Conservation (phyloP, 1,140 invertebrate species). For the Leucophenga varia region DNA sequence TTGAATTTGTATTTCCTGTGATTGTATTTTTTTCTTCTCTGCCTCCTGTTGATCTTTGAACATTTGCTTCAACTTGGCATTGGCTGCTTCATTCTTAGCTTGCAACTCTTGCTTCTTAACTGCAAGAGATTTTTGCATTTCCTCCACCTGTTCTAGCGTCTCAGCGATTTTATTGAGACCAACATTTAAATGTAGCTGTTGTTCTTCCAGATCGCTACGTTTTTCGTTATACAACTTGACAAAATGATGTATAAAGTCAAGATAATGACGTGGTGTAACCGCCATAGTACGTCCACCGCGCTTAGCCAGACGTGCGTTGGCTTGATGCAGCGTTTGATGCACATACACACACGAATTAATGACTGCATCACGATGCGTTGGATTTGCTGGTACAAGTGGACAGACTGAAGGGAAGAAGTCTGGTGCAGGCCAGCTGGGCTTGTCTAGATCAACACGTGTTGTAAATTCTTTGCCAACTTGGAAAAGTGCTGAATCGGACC, state of each 20-base stretch:
- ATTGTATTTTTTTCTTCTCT: constrained; percentile 97
- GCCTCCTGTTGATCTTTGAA: constrained; percentile 99
- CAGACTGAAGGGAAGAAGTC: constrained; percentile 87
- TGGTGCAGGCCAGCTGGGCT: constrained; percentile 78
- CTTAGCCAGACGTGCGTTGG: constrained; percentile 86
- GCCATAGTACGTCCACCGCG: constrained; percentile 93
- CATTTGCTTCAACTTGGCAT: constrained; percentile 98
- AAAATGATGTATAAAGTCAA: constrained; percentile 99
- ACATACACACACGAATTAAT: constrained; percentile 98
- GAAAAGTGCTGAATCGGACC: constrained; percentile 96
- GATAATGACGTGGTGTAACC: constrained; percentile 95
- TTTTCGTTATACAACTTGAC: constrained; percentile 98
- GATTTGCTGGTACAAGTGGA: constrained; percentile 71
- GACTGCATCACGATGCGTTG: constrained; percentile 89
- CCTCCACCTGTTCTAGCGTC: constrained; percentile 99
- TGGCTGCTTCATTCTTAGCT: constrained; percentile 98
- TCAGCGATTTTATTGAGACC: constrained; percentile 98
- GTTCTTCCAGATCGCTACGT: constrained; percentile 95
- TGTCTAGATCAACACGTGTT: constrained; percentile 79
- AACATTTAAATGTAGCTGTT: constrained; percentile 98
- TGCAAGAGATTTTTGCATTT: constrained; percentile 98
- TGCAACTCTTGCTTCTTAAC: constrained; percentile 95
- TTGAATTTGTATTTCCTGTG: constrained; percentile 94
- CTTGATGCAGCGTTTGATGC: constrained; percentile 94
- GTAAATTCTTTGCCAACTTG: constrained; percentile 87